A percentile compares a stretch with the other conserved stretches of the same genome.
These are phyloP conservation scores for Perizoma flavofasciatum DNA, from an alignment of 2,888 invertebrate species.

Conservation along the genomic window DNA sequence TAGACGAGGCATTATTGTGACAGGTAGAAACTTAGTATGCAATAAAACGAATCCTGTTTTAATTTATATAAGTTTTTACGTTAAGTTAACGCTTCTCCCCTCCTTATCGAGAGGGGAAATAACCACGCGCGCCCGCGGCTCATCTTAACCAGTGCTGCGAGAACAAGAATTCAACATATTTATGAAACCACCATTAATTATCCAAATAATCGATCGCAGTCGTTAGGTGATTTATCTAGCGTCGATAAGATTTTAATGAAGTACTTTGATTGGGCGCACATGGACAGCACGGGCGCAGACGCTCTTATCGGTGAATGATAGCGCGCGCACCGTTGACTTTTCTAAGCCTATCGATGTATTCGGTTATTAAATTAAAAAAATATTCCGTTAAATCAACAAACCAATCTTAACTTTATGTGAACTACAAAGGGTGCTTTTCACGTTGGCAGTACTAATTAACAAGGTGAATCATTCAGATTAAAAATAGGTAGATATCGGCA, in stretches of 20 bases:
- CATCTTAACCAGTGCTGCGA: slow-evolving; percentile 58
- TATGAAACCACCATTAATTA: slow-evolving; percentile 79
- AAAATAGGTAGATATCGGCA: slow-evolving; percentile 81
- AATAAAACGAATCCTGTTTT: slow-evolving; percentile 27
- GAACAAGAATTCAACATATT: slow-evolving; percentile 75
- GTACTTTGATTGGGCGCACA: slow-evolving; percentile 83
- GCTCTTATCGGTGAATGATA: slow-evolving; percentile 74
- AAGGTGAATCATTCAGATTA: slow-evolving; percentile 81
- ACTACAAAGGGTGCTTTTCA: slow-evolving; percentile 48
- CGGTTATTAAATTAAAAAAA: slow-evolving; percentile 83
- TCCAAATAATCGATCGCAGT: slow-evolving; percentile 82
- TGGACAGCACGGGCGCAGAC: slow-evolving; percentile 62
- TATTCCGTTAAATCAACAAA: slow-evolving; percentile 44
- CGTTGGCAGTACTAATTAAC: slow-evolving; percentile 63
- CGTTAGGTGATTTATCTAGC: slow-evolving; percentile 83
- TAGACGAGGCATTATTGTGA: slow-evolving; percentile 25
- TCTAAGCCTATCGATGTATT: slow-evolving; percentile 77
- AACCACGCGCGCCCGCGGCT: slow-evolving; percentile 51
- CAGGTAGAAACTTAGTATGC: slow-evolving; percentile 24
- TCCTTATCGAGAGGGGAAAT: slow-evolving; percentile 45
- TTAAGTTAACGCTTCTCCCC: slow-evolving; percentile 40
- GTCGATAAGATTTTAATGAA: slow-evolving; percentile 84
- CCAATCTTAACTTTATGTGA: slow-evolving; percentile 54
- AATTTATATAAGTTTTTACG: slow-evolving; percentile 31
- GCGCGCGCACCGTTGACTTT: slow-evolving; percentile 71